Conservation (phyloP, 2,113 vertebrate genomes). For the Scortum barcoo region DNA sequence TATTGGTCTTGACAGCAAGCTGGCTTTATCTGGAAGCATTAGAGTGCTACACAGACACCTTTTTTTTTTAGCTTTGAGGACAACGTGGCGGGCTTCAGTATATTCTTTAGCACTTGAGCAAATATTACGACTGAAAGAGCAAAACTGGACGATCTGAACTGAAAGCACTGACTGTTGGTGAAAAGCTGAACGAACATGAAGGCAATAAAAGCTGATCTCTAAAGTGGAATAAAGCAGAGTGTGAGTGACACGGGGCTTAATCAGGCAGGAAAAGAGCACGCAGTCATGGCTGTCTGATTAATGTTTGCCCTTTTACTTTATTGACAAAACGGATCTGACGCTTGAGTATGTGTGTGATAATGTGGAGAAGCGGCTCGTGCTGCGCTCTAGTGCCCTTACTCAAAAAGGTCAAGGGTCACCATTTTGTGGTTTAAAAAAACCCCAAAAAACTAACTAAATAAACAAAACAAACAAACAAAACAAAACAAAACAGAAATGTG, state of each 20-base stretch:
- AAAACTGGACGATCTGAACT: background rate
- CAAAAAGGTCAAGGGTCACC: conserved; percentile 26
- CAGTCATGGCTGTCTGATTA: conserved; percentile 66
- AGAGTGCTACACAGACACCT: background rate
- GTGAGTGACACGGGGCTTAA: conserved; percentile 64
- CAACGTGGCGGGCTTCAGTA: background rate
- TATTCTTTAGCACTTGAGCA: background rate
- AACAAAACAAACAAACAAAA: too few relatives aligned
- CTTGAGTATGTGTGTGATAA: conserved; percentile 12
- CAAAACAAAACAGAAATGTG: background rate
- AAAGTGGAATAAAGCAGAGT: conserved; percentile 42
- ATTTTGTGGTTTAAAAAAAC: too few relatives aligned
- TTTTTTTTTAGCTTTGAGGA: conserved; percentile 49
- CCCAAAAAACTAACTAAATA: too few relatives aligned
- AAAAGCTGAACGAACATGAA: conserved; percentile 13
- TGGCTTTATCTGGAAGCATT: conserved; percentile 52
- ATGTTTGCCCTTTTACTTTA: conserved; percentile 70
- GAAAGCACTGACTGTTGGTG: background rate
- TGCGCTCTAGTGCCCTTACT: conserved; percentile 2
- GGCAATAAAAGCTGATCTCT: conserved; percentile 28
- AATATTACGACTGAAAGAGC: background rate
- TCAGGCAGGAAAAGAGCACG: conserved; percentile 69
- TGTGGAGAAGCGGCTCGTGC: conserved; percentile 9
- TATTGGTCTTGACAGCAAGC: conserved; percentile 57
- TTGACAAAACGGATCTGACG: conserved; percentile 65